Conservation (phyloP, 1,140 invertebrate genomes). For the Musca vetustissima region DNA sequence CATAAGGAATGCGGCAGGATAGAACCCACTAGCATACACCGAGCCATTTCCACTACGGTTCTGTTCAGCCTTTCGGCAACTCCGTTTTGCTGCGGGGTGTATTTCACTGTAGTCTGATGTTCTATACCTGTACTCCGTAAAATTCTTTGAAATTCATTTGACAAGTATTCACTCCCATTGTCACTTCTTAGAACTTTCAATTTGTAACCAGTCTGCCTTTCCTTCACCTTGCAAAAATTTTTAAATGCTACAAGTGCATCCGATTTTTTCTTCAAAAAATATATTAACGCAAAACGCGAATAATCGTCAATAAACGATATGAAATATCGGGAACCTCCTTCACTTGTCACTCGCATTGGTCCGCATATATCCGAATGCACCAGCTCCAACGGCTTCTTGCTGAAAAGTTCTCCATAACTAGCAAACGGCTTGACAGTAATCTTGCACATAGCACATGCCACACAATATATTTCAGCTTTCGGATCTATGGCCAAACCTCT, state of each 20-base stretch:
- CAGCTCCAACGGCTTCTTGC: not conserved
- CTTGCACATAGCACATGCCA: slow-evolving; percentile 5
- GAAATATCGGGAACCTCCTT: no score
- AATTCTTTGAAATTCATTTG: slow-evolving; percentile 11
- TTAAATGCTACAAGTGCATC: slow-evolving; percentile 26
- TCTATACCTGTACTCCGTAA: not conserved
- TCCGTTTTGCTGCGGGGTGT: slow-evolving; percentile 46
- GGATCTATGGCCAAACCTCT: not conserved
- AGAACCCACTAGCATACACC: slow-evolving; percentile 20
- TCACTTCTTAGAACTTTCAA: no score
- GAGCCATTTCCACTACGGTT: slow-evolving; percentile 38
- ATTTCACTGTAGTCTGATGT: not conserved
- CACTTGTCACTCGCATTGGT: no score
- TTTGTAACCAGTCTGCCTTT: slow-evolving; percentile 37
- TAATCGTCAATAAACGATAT: no score
- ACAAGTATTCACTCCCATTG: slow-evolving; percentile 48
- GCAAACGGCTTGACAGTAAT: no score
- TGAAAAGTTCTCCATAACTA: not conserved
- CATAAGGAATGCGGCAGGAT: not conserved
- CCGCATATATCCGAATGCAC: not conserved
- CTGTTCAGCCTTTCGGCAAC: slow-evolving; percentile 38
- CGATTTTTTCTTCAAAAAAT: slow-evolving; percentile 1
- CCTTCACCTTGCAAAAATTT: not conserved
- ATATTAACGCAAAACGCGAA: not conserved
- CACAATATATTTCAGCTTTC: not conserved